Conservation (phyloP, 2,888 invertebrate genomes). For the Melieria picta region DNA sequence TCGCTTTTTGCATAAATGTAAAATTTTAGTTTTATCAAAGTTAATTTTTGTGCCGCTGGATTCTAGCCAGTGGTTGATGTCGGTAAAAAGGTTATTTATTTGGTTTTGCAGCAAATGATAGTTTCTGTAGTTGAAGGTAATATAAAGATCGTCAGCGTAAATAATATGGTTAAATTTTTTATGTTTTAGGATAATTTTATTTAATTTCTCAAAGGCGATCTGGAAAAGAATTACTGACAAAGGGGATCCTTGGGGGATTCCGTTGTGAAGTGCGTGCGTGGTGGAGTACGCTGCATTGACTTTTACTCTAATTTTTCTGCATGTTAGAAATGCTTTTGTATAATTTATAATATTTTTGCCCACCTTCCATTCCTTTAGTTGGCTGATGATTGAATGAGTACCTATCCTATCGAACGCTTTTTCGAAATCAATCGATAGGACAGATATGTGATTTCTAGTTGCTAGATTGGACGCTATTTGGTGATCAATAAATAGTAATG, state of each 20-base stretch:
- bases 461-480: neutral
- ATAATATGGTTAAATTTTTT: no score
- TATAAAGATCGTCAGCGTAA: no score
- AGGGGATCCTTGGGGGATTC: slow-evolving; percentile 11
- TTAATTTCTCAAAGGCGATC: slow-evolving; percentile 6
- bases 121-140: no score
- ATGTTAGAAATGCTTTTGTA: neutral
- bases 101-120: no score
- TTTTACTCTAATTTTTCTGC: neutral
- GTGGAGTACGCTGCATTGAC: neutral
- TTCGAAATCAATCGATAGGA: neutral
- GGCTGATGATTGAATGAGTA: neutral
- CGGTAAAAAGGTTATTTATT: no score
- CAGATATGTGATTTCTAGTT: neutral
- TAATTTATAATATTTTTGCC: neutral
- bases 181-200: neutral
- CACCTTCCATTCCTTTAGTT: neutral
- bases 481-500: slow-evolving; percentile 1
- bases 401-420: neutral
- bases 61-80: no score
- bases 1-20: no score
- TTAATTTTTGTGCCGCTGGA: no score
- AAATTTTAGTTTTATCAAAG: no score
- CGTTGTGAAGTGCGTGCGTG: neutral
- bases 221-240: neutral